Base-by-base conservation (phyloP, 1,140 invertebrate species). In the Saxidomus purpurata region DNA sequence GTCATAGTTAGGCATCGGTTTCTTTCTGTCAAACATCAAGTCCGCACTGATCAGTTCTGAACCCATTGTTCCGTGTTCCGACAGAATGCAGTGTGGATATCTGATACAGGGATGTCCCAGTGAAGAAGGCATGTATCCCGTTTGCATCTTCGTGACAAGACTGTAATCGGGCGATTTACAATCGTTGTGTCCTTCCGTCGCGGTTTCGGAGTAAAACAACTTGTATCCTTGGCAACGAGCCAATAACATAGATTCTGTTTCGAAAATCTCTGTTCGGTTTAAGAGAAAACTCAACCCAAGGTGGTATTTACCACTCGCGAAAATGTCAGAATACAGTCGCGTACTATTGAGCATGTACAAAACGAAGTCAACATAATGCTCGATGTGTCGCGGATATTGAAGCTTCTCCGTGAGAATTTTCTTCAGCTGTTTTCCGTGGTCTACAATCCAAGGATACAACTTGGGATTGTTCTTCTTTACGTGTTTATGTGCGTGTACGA, bases 181-280 rank as follows among this genome's bases (percentile, higher is more conserved):
- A 22, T 77, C 74, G n/a, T 77, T 77, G 15, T 47, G 34, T 47
- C 15, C 74, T 43, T 77, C 74, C 4, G 74, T 77, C 6, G 38
- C 8, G 22, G 74, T 77, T 43, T 77, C 34, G 6, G 74, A 77
- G 40, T 77, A 77, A 25, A 77, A 77, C 15, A 77, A 43, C 40
- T 77, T 77, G 40, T 77, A 77, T 43, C 74, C 74, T 47, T 77
- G 74, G 43, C 74, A 77, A 22, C 74, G 34, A 36, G 74, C 34
- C 1, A 77, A 22, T 15, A 77, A 25, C 74, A 77, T 38, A 36
- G 74, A 77, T 43, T 77, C 74, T 13, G 74, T 43, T 9, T 77
- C 74, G 40, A 77, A 77, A 9, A 22, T 47, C 34, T 77, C 74
- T 9, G 74, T 77, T 77, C 74, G 40, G 74, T 77, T 77, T 36